phyloP scores from a whole-genome alignment of 1,140 invertebrate species.

The Macrostomum lignano region DNA sequence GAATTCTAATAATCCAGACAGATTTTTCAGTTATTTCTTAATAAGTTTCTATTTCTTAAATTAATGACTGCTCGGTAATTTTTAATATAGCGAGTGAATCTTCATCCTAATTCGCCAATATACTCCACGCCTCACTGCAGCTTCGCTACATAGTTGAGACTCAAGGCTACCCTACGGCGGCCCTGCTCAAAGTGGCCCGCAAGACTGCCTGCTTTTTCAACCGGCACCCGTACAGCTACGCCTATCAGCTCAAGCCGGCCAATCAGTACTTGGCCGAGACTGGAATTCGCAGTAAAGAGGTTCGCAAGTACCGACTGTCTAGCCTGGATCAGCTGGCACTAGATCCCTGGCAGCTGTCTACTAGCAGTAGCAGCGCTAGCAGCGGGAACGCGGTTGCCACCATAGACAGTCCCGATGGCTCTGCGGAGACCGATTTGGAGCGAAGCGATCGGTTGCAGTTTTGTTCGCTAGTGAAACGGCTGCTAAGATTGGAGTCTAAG shows the following conservation, averaged over 20 bases:
- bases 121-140: no score
- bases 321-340: conserved; percentile 5
- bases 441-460: conserved; percentile 1
- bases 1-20: no score
- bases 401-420: no score
- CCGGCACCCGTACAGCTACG: neutral
- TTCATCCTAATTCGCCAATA: no score
- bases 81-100: no score
- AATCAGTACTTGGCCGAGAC: conserved; percentile 3
- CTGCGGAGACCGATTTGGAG: conserved; percentile 4
- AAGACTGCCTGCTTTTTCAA: conserved; percentile 4
- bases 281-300: conserved; percentile 2
- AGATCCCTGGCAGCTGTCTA: conserved; percentile 2
- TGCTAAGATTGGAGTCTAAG: conserved; percentile 2
- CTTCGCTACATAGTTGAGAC: conserved; percentile 5
- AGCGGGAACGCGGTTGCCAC: no score
- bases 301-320: conserved; percentile 3
- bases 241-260: conserved; percentile 2
- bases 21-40: no score
- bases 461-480: neutral
- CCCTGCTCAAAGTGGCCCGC: conserved; percentile 4
- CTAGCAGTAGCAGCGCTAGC: no score
- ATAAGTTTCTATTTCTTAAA: no score
- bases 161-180: conserved; percentile 5
- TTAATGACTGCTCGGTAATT: no score